phyloP scores from a whole-genome alignment of 2,797 vertebrate species.

The Tenualosa thibaudeaui region DNA sequence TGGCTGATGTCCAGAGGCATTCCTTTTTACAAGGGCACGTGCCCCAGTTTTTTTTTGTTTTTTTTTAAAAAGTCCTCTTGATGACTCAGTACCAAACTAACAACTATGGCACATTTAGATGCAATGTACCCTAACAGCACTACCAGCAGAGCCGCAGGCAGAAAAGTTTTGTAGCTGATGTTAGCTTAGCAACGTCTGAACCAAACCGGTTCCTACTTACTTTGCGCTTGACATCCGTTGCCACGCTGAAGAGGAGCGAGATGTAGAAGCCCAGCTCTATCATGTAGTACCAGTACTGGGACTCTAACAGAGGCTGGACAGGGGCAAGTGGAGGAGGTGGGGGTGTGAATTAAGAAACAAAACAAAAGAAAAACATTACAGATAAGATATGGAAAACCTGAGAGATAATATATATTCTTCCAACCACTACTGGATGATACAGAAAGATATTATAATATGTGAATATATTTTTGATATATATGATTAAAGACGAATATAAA shows the following conservation, averaged over 20 bases:
- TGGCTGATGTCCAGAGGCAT: too few species aligned
- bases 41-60: too few species aligned
- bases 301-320: constrained; percentile 79
- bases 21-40: too few species aligned
- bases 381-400: neutral
- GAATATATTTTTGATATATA: too few species aligned
- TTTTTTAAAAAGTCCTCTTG: too few species aligned
- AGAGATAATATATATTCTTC: neutral
- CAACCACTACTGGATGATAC: neutral
- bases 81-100: too few species aligned
- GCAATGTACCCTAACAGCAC: too few species aligned
- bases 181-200: neutral
- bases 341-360: neutral
- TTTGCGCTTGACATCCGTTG: constrained; percentile 92
- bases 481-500: too few species aligned
- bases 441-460: neutral
- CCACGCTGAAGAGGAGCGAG: constrained; percentile 90
- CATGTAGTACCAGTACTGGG: constrained; percentile 91
- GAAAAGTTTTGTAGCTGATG: too few species aligned
- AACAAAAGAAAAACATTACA: neutral
- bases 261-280: constrained; percentile 93
- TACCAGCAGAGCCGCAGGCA: too few species aligned
- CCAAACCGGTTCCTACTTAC: constrained; percentile 78
- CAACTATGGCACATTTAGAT: too few species aligned
- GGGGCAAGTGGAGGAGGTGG: neutral